Percentiles rank a stretch among this genome's conserved stretches.
phyloP scores from a whole-genome alignment of 1,140 invertebrate species.

The Hyposmocoma kahamanoa region DNA sequence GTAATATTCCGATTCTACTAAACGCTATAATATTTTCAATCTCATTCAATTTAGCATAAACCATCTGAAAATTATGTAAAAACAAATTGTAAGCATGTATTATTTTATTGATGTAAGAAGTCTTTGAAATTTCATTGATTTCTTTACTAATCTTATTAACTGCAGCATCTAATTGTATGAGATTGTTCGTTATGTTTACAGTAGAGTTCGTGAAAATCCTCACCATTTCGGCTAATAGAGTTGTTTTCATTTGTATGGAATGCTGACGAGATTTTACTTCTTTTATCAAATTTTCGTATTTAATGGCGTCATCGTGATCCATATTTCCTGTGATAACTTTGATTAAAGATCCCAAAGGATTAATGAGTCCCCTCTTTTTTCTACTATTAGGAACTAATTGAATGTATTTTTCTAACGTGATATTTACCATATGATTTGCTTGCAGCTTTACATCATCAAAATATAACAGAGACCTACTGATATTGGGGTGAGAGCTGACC shows the following conservation, averaged over 20 bases:
- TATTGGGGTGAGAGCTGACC: too few relatives aligned
- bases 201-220: not conserved
- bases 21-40: not conserved
- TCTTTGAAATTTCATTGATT: not conserved
- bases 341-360: slow-evolving; percentile 22
- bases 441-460: too few relatives aligned
- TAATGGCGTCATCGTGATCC: slow-evolving; percentile 22
- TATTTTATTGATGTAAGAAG: not conserved
- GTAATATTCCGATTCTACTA: not conserved
- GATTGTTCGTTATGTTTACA: not conserved
- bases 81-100: not conserved
- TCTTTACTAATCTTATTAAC: not conserved
- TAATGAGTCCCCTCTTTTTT: slow-evolving; percentile 16
- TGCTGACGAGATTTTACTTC: not conserved
- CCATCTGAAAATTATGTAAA: not conserved
- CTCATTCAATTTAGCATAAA: not conserved
- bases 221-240: not conserved
- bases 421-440: too few relatives aligned
- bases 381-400: slow-evolving; percentile 12
- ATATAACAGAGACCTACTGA: too few relatives aligned
- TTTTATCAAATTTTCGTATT: slow-evolving; percentile 18
- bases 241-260: slow-evolving; percentile 10
- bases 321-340: slow-evolving; percentile 25
- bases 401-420: slow-evolving; percentile 16
- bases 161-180: not conserved